Percentiles rank a stretch among this genome's conserved stretches.
These are phyloP conservation scores for Typhlomys cinereus DNA, from an alignment of 2,113 vertebrate species.

Conservation along the genomic window DNA sequence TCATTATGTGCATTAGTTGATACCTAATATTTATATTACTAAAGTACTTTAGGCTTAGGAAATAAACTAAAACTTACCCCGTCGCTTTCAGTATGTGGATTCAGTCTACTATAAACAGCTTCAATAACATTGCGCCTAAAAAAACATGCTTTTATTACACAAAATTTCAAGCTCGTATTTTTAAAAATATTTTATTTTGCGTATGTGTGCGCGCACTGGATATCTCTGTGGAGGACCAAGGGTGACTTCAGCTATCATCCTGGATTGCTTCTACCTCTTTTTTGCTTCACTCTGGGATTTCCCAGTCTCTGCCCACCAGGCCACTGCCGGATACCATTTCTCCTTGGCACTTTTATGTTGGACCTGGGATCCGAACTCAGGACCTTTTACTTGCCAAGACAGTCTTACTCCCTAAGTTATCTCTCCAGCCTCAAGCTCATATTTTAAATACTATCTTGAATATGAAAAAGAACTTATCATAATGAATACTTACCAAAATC, in stretches of 20 bases:
- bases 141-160: constrained; percentile 43
- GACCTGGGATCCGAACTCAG: no score
- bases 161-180: constrained; percentile 25
- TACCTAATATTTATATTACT: constrained; percentile 8
- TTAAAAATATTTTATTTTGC: constrained; percentile 29
- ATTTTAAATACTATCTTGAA: neutral
- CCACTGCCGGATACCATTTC: no score
- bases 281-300: no score
- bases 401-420: no score
- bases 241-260: no score
- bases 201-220: no score
- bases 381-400: no score
- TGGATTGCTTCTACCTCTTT: no score
- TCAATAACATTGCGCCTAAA: constrained; percentile 97
- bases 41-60: constrained; percentile 60
- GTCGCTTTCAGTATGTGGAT: constrained; percentile 97
- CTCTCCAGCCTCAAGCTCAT: no score
- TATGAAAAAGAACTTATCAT: neutral
- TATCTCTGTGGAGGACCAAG: no score
- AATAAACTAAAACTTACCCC: constrained; percentile 91
- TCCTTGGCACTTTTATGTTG: no score
- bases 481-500: neutral
- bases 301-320: no score
- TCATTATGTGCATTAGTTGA: neutral
- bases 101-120: constrained; percentile 97